Evolutionary conservation across 2,797 vertebrate species (phyloP), one percentile per base, ranked within the genome.

Genomic region (Muraenolepis orangiensis): DNA sequence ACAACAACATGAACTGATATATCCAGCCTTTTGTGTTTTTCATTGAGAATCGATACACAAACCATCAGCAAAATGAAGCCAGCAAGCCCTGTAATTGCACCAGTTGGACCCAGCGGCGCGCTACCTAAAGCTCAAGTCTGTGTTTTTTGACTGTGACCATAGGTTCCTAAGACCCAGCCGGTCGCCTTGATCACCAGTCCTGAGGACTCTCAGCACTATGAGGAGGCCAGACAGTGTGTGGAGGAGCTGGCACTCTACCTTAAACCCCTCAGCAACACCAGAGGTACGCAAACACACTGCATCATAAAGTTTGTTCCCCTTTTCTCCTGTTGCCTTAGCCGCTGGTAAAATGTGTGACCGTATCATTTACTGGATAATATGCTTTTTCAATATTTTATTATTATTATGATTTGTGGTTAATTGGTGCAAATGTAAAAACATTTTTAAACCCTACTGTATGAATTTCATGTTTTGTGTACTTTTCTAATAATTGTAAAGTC

Each of bases 201-300:
- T 84, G 98, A 99, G 92, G 97, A 99, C 82, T 95, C 95, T 57
- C 96, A 97, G 90, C 97, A 99, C 95, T 99, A 99, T 90, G 97
- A 99, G 83, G 97, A 97, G 88, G 96, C 96, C 80, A 95, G 95
- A 80, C 97, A 98, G 87, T 99, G 98, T 81, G 98, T 99, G 84
- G 98, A 99, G 91, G 98, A 99, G 85, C 88, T 99, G 91, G 98
- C 98, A 10, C 93, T 99, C 84, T 99, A 99, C 92, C 96, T 99
- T 87, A 99, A 99, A 94, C 98, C 98, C 81, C 97, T 99, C 87
- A 99, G 98, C 94, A 98, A 95, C 74, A 96, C 96, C 0, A 90
- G 97, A 96, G 98, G 98, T 98, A 93, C 85, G 8, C 36, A 46
- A 2, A 64, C 57, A 64, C 57, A 64, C 57, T 2, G 57, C 57